A percentile compares a stretch with the other conserved stretches of the same genome.
Evolutionary conservation across 2,113 vertebrate species (phyloP).

Genomic region (Pica pica): DNA sequence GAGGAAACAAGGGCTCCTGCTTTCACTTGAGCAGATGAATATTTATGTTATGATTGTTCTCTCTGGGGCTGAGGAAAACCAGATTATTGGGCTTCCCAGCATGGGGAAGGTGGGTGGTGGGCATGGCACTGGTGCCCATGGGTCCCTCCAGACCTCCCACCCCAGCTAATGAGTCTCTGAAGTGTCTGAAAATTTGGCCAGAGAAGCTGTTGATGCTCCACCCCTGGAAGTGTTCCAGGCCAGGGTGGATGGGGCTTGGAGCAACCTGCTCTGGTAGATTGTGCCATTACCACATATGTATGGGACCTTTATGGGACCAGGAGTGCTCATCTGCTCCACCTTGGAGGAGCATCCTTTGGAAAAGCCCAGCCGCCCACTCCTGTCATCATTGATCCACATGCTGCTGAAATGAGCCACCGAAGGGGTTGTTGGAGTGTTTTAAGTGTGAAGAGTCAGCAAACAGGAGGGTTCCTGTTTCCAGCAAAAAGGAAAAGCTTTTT

Average conservation of each 20-base stretch:
- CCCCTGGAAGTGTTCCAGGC: neutral
- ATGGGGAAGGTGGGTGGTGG: neutral
- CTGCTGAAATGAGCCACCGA: neutral
- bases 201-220: neutral
- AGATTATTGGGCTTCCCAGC: slow-evolving; percentile 1
- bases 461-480: neutral
- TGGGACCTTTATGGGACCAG: accelerated
- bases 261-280: neutral
- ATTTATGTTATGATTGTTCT: slow-evolving; percentile 58
- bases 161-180: neutral
- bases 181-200: neutral
- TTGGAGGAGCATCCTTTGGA: neutral
- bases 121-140: neutral
- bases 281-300: neutral
- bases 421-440: neutral
- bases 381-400: neutral
- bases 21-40: slow-evolving; percentile 70
- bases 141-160: neutral
- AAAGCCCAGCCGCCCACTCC: neutral
- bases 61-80: neutral
- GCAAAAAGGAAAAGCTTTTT: neutral
- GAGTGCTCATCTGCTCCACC: neutral
- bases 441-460: neutral
- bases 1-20: slow-evolving; percentile 62
- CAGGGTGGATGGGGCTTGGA: neutral